Base-by-base conservation (phyloP, 2,113 vertebrate genomes). In the Rhinolophus sinicus region DNA sequence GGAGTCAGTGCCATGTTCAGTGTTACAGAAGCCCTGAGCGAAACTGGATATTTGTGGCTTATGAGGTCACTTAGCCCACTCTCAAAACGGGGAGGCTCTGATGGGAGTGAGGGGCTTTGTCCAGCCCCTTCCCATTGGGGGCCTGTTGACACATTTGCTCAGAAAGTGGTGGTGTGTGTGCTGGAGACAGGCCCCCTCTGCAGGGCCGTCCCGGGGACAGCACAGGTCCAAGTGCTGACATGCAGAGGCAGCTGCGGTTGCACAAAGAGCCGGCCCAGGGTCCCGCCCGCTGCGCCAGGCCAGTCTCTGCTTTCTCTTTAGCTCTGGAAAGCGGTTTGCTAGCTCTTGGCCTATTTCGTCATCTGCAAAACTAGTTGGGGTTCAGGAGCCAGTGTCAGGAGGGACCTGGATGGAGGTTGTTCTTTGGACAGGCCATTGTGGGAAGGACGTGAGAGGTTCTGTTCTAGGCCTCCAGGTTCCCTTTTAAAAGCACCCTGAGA, bases 271-370 rank as follows among this genome's bases (percentile, higher is more conserved):
- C 0, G 8, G 6, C 19, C 21, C 3, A 0, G 7, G 62, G 28
- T 30, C 44, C 70, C 4, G 1, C 72, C 22, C 7, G 21, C 76
- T 33, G n/a, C 47, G 40, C 13, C 0, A 10, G 30, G 22, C 75
- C 28, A 33, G n/a, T 21, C 30, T n/a, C 75, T 13, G 52, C 60
- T 54, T 35, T 56, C 89, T 70, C 50, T 5, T 38, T 14, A 33
- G 93, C 64, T 82, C 84, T 58, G 67, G 65, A 84, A 13, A 33
- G 33, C 8, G 3, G 33, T 26, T 60, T 64, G 54, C 67, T 83
- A 44, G 65, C 67, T 67, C 54, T n/a, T 1, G 30, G 77, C 64
- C 90, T 95, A 73, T 92, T 91, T 77, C 58, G 50, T 35, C 89
- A 33, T n/a, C 30, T 18, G 14, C 38, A 47, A 24, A 78, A 50